A percentile compares a stretch with the other conserved stretches of the same genome.
phyloP scores from a whole-genome alignment of 2,113 vertebrate species.

The Scopus umbretta region DNA sequence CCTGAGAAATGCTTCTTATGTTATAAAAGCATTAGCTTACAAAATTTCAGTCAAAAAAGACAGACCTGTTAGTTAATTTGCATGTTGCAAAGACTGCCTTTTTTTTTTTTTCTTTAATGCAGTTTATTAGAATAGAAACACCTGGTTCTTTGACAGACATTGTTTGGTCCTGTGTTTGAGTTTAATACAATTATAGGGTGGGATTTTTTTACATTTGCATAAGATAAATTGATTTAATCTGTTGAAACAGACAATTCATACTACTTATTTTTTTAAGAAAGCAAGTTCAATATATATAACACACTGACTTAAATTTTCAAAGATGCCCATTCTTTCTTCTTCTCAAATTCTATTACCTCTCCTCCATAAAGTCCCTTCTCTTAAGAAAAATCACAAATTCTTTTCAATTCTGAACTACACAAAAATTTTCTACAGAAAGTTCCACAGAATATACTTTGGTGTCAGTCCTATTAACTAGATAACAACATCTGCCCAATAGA shows the following conservation, averaged over 20 bases:
- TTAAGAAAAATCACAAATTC: not conserved
- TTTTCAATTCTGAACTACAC: not conserved
- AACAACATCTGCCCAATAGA: not conserved
- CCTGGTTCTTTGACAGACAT: not conserved
- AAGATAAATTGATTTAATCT: not conserved
- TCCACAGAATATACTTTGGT: not conserved
- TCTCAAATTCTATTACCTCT: not conserved
- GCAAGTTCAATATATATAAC: not conserved
- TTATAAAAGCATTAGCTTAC: not conserved
- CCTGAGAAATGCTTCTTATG: not conserved
- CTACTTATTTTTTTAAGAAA: not conserved
- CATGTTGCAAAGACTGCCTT: not conserved
- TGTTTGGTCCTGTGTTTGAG: not conserved
- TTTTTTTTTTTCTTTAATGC: not conserved
- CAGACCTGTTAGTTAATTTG: not conserved
- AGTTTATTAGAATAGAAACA: not conserved
- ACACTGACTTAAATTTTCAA: not conserved
- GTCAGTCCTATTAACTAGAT: not conserved
- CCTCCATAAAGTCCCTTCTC: not conserved
- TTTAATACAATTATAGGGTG: not conserved
- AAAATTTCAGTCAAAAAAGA: not conserved
- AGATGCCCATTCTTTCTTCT: not conserved
- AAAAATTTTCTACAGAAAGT: not conserved
- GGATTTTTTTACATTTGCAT: not conserved
- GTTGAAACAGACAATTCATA: not conserved